These are phyloP conservation scores for Mallotus villosus DNA, from an alignment of 2,797 vertebrate species.

Conservation along the genomic window DNA sequence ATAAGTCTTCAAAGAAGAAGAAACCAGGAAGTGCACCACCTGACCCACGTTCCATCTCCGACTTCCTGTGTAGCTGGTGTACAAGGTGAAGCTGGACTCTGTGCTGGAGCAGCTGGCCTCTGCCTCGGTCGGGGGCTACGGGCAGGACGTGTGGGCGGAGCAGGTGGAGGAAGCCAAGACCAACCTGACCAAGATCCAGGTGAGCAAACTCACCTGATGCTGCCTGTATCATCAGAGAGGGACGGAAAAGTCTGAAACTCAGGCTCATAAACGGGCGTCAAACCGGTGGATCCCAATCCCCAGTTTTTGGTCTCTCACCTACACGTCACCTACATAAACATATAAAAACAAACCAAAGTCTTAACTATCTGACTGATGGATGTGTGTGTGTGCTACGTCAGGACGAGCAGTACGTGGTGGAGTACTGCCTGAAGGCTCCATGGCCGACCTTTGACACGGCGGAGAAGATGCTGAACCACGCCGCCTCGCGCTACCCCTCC, in stretches of 20 bases:
- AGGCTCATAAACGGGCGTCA: background rate
- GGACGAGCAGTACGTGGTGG: conserved; percentile 92
- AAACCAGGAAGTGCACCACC: background rate
- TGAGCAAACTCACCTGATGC: conserved; percentile 48
- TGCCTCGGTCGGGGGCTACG: conserved; percentile 72
- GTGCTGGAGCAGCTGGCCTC: conserved; percentile 88
- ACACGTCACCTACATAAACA: no score
- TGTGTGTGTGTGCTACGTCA: conserved; percentile 42
- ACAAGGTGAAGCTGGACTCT: conserved; percentile 93
- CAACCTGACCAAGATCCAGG: conserved; percentile 89
- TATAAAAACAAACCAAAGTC: no score
- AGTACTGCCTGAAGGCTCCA: conserved; percentile 89
- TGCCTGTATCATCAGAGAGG: no score
- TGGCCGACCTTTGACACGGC: conserved; percentile 91
- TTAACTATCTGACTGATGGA: no score
- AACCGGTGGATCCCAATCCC: no score
- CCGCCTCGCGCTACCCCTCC: conserved; percentile 67
- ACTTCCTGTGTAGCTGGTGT: conserved; percentile 82
- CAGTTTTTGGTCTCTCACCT: no score
- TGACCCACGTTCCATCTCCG: background rate
- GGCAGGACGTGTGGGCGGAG: conserved; percentile 74
- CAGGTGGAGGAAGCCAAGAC: conserved; percentile 88
- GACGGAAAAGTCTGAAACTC: no score
- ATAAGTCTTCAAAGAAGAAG: background rate
- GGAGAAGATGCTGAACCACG: conserved; percentile 90